Evolutionary conservation across 2,888 invertebrate species (phyloP).

Genomic region (Pristionchus exspectatus): DNA sequence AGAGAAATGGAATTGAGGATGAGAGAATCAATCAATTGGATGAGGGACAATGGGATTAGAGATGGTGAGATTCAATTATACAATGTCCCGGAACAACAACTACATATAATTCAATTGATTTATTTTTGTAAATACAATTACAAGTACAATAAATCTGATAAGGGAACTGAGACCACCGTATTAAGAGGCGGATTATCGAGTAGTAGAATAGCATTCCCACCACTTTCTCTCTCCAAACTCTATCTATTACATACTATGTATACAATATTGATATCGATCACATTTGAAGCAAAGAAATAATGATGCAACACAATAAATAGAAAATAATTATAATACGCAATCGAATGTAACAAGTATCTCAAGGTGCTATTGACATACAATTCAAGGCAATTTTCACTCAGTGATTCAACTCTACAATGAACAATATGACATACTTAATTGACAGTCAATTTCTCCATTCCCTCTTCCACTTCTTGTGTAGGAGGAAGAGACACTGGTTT

Average conservation of each 20-base stretch:
- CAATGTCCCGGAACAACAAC: not conserved
- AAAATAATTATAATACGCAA: constrained; percentile 4
- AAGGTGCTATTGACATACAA: constrained; percentile 35
- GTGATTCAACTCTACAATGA: constrained; percentile 1
- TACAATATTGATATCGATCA: constrained; percentile 16
- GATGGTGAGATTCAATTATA: not conserved
- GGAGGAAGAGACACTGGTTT: constrained; percentile 5
- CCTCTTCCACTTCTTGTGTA: constrained; percentile 16
- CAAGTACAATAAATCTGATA: constrained; percentile 19
- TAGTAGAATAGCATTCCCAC: constrained; percentile 27
- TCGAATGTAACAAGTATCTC: constrained; percentile 42
- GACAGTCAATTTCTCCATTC: constrained; percentile 1
- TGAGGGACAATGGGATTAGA: constrained; percentile 28
- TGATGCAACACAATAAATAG: constrained; percentile 37
- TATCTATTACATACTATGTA: constrained; percentile 10
- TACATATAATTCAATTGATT: not conserved
- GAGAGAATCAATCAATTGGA: not conserved
- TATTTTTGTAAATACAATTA: constrained; percentile 25
- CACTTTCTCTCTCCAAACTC: constrained; percentile 11
- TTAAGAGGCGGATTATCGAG: constrained; percentile 6
- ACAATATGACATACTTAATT: not conserved
- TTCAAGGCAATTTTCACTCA: constrained; percentile 9
- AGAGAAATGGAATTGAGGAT: not conserved
- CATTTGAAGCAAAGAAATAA: not conserved
- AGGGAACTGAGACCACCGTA: constrained; percentile 5